phyloP scores from a whole-genome alignment of 2,797 vertebrate species.

The Catamblyrhynchus diadema region DNA sequence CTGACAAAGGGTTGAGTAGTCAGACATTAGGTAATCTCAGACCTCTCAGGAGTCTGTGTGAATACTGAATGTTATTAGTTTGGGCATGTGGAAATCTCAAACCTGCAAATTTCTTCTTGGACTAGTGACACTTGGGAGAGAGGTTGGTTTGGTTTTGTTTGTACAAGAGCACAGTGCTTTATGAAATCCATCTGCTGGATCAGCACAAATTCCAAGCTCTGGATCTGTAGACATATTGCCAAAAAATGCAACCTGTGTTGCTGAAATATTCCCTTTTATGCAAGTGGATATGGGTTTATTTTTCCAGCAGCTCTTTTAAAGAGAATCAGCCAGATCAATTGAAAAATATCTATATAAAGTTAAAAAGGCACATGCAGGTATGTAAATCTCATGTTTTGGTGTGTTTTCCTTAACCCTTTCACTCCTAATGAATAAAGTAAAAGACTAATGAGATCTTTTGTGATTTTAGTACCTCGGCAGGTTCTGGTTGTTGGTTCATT shows the following conservation, averaged over 20 bases:
- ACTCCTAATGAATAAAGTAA: background rate
- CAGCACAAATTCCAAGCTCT: background rate
- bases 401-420: background rate
- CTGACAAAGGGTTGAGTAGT: background rate
- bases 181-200: background rate
- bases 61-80: background rate
- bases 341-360: background rate
- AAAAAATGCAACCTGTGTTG: background rate
- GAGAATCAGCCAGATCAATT: background rate
- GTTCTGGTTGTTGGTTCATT: background rate
- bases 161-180: background rate
- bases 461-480: background rate
- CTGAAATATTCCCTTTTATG: constrained; percentile 44
- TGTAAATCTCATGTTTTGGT: background rate
- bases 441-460: background rate
- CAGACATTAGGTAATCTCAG: background rate
- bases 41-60: background rate
- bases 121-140: background rate
- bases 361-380: background rate
- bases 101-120: background rate
- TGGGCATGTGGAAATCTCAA: background rate
- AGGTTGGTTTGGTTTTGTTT: background rate
- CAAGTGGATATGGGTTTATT: background rate
- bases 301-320: constrained; percentile 1
- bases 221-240: background rate